Percentiles rank a stretch among this genome's conserved stretches.
Evolutionary conservation across 2,888 invertebrate genomes (phyloP).

Genomic region (Eilema sororculum): DNA sequence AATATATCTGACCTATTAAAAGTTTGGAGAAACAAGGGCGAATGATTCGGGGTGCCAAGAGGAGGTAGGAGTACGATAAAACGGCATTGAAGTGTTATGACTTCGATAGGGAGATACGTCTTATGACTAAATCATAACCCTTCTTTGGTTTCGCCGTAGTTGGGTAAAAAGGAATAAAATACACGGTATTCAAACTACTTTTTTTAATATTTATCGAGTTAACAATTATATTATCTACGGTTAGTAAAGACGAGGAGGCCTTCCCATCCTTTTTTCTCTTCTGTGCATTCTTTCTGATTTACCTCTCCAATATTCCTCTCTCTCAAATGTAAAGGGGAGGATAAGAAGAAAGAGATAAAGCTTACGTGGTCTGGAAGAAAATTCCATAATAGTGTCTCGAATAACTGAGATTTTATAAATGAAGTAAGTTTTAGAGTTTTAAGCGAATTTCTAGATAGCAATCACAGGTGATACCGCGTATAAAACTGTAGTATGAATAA

Average conservation of each 20-base stretch:
- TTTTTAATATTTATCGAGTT: background rate
- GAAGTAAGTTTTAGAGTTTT: background rate
- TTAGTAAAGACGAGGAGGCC: background rate
- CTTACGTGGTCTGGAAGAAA: background rate
- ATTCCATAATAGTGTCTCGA: background rate
- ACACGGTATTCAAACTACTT: background rate
- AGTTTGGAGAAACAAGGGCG: background rate
- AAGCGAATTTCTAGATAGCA: no score
- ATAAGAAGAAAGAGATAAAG: background rate
- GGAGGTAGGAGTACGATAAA: background rate
- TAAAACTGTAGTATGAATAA: background rate
- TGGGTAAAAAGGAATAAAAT: background rate
- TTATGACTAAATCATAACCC: no score
- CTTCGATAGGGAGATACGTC: background rate
- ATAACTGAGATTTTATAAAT: background rate
- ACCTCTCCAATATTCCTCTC: background rate
- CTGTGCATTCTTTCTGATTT: background rate
- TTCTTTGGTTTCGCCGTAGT: no score
- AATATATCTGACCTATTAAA: slow-evolving; percentile 9
- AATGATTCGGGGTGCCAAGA: background rate
- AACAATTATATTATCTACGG: background rate
- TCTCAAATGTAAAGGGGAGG: background rate
- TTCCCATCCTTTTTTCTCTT: background rate
- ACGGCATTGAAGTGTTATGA: background rate
- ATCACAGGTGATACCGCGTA: no score